Conservation (phyloP, 2,113 vertebrate species). For the Pogona vitticeps region DNA sequence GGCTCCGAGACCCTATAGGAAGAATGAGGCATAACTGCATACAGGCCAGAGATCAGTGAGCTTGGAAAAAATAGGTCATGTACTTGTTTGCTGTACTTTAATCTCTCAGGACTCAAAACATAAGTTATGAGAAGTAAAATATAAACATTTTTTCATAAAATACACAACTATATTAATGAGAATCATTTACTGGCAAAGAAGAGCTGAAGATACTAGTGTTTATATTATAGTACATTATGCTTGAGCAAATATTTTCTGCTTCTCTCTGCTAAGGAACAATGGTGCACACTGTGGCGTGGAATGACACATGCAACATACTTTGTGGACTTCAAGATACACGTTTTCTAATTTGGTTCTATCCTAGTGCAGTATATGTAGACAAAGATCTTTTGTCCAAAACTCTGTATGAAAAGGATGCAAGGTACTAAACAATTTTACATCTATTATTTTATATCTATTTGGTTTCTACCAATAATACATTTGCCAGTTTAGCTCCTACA, state of each 20-base stretch:
- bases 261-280: constrained; percentile 83
- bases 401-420: constrained; percentile 86
- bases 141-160: not conserved
- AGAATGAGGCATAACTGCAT: not conserved
- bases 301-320: constrained; percentile 88
- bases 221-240: not conserved
- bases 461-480: not conserved
- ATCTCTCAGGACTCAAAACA: not conserved
- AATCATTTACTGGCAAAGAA: not conserved
- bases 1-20: not conserved
- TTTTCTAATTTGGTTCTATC: constrained; percentile 93
- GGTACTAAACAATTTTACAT: constrained; percentile 71
- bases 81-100: not conserved
- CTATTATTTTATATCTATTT: not conserved
- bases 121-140: not conserved
- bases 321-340: constrained; percentile 90
- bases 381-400: constrained; percentile 91
- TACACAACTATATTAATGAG: not conserved
- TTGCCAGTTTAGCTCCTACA: not conserved
- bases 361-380: constrained; percentile 88
- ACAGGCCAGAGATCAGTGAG: not conserved
- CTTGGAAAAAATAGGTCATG: not conserved
- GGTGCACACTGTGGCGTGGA: constrained; percentile 94
- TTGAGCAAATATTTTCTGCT: not conserved
- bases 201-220: not conserved